Evolutionary conservation across 2,888 invertebrate genomes (phyloP), one percentile per base, ranked within the genome.

Genomic region (Octodonta nipae): DNA sequence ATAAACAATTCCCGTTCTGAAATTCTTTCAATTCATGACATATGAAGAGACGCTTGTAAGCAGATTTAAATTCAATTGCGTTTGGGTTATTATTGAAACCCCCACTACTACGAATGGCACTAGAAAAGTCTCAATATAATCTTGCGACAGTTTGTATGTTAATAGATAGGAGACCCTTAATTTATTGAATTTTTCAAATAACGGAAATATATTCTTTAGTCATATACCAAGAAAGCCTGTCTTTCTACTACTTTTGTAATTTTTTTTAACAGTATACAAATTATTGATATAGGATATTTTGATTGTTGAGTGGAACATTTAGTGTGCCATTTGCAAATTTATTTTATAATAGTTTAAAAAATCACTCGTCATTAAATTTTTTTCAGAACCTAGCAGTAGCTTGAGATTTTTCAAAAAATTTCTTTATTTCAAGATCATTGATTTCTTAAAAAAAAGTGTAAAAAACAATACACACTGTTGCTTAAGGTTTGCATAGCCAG

Each of bases 81-180:
- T 6, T 20, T 6, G 7, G 20, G 20, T 20, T 20, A n/a, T 20
- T 20, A 20, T 7, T 20, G n/a, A 20, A 20, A 20, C 20, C 20
- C 6, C 20, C 20, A n/a, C 20, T 6, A 20, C 20, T 20, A n/a
- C 20, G 20, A 20, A 20, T 20, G n/a, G 20, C 20, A 20, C 20
- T n/a, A n/a, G n/a, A 20, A 20, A 20, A 20, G 20, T 20, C n/a
- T 20, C 20, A 20, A 20, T 6, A 20, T 20, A 20, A 20, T n/a
- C 20, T 20, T 20, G 20, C n/a, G 20, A 20, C n/a, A 20, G n/a
- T n/a, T 20, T 20, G 20, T 20, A 20, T 20, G 20, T 20, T n/a
- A 20, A 20, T n/a, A 20, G n/a, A 20, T 20, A 20, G 7, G 20
- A 7, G n/a, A 20, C n/a, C 7, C 20, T n/a, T 20, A 20, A 20